A percentile compares a stretch with the other conserved stretches of the same genome.
Conservation (phyloP, 2,888 invertebrate species). For the Chymomyza caudatula region DNA sequence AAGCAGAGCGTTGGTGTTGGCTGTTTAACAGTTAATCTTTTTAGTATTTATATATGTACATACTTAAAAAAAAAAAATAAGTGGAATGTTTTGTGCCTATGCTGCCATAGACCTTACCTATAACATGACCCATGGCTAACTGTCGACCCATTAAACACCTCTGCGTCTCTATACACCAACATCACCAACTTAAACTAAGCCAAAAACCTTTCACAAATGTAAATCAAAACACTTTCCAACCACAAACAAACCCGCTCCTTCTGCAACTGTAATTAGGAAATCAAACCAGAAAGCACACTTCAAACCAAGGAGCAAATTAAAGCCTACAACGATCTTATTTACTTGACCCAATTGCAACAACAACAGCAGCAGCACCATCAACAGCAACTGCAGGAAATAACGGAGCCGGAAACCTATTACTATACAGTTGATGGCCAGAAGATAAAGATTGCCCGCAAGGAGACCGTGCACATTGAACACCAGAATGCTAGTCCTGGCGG, state of each 20-base stretch:
- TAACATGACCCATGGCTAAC: slow-evolving; percentile 17
- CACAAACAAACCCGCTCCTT: slow-evolving; percentile 22
- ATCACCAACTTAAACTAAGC: slow-evolving; percentile 23
- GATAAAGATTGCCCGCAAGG: slow-evolving; percentile 68
- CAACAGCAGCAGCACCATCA: slow-evolving; percentile 61
- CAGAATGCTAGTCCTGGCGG: slow-evolving; percentile 62
- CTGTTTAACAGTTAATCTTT: not conserved
- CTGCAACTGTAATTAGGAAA: slow-evolving; percentile 60
- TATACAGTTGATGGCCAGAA: slow-evolving; percentile 73
- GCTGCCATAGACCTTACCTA: not conserved
- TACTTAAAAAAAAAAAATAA: too few species aligned
- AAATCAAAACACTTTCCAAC: slow-evolving; percentile 39
- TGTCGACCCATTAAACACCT: slow-evolving; percentile 23
- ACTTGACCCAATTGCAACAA: slow-evolving; percentile 77
- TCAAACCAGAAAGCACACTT: slow-evolving; percentile 77
- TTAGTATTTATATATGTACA: not conserved
- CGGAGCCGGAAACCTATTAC: slow-evolving; percentile 63
- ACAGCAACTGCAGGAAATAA: slow-evolving; percentile 50
- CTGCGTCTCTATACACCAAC: slow-evolving; percentile 36
- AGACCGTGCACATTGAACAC: slow-evolving; percentile 59
- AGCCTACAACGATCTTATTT: slow-evolving; percentile 85
- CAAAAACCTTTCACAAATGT: slow-evolving; percentile 38
- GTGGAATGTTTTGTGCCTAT: not conserved
- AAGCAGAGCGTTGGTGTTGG: not conserved
- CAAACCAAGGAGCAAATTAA: slow-evolving; percentile 89